phyloP scores from a whole-genome alignment of 2,797 vertebrate genomes.

The Muraenolepis orangiensis region DNA sequence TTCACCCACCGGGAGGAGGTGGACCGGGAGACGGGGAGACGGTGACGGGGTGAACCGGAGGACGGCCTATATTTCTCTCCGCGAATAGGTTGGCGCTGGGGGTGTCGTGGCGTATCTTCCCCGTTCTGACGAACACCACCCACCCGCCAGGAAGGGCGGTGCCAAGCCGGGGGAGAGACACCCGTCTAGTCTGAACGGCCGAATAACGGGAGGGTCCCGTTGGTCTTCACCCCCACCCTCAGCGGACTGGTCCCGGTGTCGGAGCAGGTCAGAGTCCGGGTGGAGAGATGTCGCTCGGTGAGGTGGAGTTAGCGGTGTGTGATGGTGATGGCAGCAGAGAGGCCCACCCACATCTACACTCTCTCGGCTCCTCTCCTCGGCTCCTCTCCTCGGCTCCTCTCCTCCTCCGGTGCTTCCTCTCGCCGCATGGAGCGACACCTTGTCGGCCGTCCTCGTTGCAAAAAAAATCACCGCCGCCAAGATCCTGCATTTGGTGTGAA shows the following conservation, averaged over 20 bases:
- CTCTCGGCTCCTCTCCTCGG: conserved; percentile 51
- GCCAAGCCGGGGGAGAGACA: conserved; percentile 70
- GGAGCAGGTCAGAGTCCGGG: too few species aligned
- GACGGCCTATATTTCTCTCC: conserved; percentile 94
- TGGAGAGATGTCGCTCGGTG: too few species aligned
- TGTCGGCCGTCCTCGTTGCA: conserved; percentile 47
- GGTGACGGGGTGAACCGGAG: conserved; percentile 76
- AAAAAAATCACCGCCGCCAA: conserved; percentile 44
- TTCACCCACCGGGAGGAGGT: conserved; percentile 90
- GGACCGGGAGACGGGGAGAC: conserved; percentile 76
- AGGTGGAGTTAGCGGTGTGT: too few species aligned
- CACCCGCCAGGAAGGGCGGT: conserved; percentile 80
- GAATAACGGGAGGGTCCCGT: too few species aligned
- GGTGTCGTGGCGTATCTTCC: conserved; percentile 91
- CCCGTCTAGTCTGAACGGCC: conserved; percentile 41
- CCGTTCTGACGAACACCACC: conserved; percentile 82
- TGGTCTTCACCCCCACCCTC: too few species aligned
- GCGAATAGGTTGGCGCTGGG: conserved; percentile 84
- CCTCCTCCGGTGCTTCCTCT: conserved; percentile 46
- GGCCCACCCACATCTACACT: conserved; percentile 82
- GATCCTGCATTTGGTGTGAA: conserved; percentile 52
- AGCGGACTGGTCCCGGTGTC: too few species aligned
- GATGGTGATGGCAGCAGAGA: conserved; percentile 27
- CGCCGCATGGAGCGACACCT: conserved; percentile 42
- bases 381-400: conserved; percentile 50